Evolutionary conservation across 2,113 vertebrate genomes (phyloP), one percentile per base, ranked within the genome.

Genomic region (Oryzias curvinotus): DNA sequence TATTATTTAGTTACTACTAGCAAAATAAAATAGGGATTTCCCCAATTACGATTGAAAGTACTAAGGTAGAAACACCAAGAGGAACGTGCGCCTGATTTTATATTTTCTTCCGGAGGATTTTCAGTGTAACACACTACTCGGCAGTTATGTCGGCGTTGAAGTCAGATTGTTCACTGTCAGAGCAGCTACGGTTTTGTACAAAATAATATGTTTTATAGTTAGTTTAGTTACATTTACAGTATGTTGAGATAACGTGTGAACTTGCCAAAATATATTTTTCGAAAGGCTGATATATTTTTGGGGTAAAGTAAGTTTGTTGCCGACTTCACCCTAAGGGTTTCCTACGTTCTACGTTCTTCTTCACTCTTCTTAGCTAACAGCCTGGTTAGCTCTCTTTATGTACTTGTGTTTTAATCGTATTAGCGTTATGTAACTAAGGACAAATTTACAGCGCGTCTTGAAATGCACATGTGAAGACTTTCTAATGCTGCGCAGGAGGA

Each of bases 261-360:
- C 48, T 49, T 4, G 42, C 46, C 28, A 17, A 48, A 43, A 53
- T 15, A 45, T 14, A 18, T 55, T 52, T 4, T 28, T 48, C 14
- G 44, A 43, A 44, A 47, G 52, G 6, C 64, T 50, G 64, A 51
- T 63, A 74, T 57, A 63, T 58, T 81, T 73, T 12, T 41, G 14
- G 84, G 80, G 73, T 85, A 82, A 85, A 83, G 61, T 80, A 83
- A 86, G 78, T 85, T 87, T 67, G 43, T 23, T 68, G 0, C 17
- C 68, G 68, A 88, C 80, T 85, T 86, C 50, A 65, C 5, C 51
- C 56, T 70, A 45, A 53, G 63, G 46, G 67, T 67, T 76, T 59
- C 67, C 46, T 50, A 42, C 78, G 55, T 44, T 75, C 46, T 73
- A n/a, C n/a, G n/a, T n/a, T 43, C 18, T 52, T 21, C 21, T 23